These are phyloP conservation scores for Nesoenas mayeri DNA, from an alignment of 2,113 vertebrate genomes.

Conservation along the genomic window DNA sequence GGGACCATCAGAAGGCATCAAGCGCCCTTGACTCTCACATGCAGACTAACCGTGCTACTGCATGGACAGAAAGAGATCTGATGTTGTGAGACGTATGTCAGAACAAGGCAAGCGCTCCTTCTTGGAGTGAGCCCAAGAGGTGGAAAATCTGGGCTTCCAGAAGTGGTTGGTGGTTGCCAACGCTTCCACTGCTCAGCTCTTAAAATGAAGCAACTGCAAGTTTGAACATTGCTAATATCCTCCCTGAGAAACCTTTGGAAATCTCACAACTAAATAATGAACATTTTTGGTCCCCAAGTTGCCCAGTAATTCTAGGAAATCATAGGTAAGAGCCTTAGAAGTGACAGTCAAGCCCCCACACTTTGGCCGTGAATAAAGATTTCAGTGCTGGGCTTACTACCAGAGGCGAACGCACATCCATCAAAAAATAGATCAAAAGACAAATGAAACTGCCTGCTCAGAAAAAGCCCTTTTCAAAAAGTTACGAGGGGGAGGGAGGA, in stretches of 20 bases:
- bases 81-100: accelerated
- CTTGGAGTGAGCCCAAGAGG: neutral
- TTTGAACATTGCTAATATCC: neutral
- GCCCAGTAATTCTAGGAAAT: neutral
- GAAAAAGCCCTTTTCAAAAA: constrained; percentile 56
- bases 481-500: neutral
- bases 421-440: constrained; percentile 46
- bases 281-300: neutral
- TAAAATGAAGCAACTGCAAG: neutral
- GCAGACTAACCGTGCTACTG: neutral
- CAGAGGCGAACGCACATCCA: neutral
- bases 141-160: neutral
- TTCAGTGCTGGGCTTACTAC: neutral
- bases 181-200: neutral
- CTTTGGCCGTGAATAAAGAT: neutral
- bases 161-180: neutral
- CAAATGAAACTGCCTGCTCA: constrained; percentile 36
- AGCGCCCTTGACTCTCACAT: neutral
- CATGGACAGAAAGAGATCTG: neutral
- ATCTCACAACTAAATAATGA: neutral
- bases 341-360: neutral
- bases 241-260: neutral
- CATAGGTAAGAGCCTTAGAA: neutral
- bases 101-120: neutral
- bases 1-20: neutral